phyloP scores from a whole-genome alignment of 2,888 invertebrate genomes.

The Pachymerium ferrugineum region DNA sequence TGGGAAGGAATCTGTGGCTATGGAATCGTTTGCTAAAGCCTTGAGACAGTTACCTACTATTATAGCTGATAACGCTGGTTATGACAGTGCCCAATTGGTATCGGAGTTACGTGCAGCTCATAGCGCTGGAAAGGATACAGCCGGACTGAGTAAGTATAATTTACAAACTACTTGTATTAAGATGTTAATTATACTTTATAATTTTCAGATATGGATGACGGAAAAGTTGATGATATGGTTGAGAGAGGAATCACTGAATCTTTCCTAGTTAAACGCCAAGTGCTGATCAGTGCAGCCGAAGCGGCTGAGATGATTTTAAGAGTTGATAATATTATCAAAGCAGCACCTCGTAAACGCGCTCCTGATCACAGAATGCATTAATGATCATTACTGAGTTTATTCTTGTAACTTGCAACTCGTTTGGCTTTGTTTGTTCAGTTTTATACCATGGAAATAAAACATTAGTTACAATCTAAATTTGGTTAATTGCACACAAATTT shows the following conservation, averaged over 20 bases:
- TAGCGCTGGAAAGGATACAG: constrained; percentile 67
- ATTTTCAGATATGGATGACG: constrained; percentile 79
- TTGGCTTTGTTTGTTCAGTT: background rate
- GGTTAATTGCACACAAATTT: background rate
- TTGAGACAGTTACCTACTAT: constrained; percentile 75
- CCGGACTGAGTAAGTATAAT: constrained; percentile 65
- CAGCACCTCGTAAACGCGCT: constrained; percentile 79
- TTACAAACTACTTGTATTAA: background rate
- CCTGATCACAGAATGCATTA: constrained; percentile 75
- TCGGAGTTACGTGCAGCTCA: constrained; percentile 88
- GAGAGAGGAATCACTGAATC: constrained; percentile 91
- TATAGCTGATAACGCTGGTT: constrained; percentile 98
- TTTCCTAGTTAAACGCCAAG: constrained; percentile 93
- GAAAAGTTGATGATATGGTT: constrained; percentile 83
- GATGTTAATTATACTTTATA: background rate
- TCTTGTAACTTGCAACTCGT: background rate
- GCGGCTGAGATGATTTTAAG: constrained; percentile 98
- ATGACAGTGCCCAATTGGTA: constrained; percentile 90
- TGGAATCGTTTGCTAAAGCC: constrained; percentile 89
- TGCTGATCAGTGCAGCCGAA: constrained; percentile 87
- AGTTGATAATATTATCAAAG: constrained; percentile 93
- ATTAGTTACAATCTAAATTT: background rate
- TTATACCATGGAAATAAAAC: constrained; percentile 12
- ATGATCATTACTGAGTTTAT: constrained; percentile 37
- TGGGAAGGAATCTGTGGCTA: constrained; percentile 95